Percentiles rank a stretch among this genome's conserved stretches.
Evolutionary conservation across 2,797 vertebrate genomes (phyloP).

Genomic region (Myioborus miniatus): DNA sequence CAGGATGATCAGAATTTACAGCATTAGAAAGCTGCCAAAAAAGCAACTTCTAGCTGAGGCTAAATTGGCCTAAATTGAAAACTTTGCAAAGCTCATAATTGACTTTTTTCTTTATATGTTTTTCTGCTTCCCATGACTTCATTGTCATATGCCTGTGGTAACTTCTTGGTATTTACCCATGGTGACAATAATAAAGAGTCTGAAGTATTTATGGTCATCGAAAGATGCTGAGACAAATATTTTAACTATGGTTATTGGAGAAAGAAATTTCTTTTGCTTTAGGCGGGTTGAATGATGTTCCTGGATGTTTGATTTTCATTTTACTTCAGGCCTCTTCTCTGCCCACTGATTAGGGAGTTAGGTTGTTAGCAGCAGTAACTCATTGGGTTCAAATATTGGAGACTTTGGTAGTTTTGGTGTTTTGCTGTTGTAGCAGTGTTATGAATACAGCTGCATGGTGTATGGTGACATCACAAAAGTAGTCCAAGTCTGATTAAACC

Average conservation of each 20-base stretch:
- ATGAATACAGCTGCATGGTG: neutral
- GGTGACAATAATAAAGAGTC: neutral
- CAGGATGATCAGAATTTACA: slow-evolving; percentile 26
- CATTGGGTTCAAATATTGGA: neutral
- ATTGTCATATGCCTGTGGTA: neutral
- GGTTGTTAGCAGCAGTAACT: neutral
- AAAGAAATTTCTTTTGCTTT: neutral
- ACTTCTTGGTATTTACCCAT: neutral
- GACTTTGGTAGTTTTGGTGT: neutral
- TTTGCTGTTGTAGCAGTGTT: neutral
- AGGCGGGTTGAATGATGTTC: neutral
- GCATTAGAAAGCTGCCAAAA: slow-evolving; percentile 41
- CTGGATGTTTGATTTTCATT: neutral
- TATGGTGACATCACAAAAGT: neutral
- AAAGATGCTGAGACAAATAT: neutral
- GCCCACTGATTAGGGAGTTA: neutral
- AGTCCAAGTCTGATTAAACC: neutral
- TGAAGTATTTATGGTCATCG: neutral
- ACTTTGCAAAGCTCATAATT: slow-evolving; percentile 11
- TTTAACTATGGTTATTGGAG: neutral
- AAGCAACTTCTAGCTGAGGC: slow-evolving; percentile 7
- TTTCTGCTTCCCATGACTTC: slow-evolving; percentile 25
- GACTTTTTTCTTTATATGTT: slow-evolving; percentile 10
- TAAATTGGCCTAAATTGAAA: slow-evolving; percentile 31
- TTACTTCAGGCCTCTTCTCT: neutral